Evolutionary conservation across 2,797 vertebrate species (phyloP).

Genomic region (Mionectes olivaceus): DNA sequence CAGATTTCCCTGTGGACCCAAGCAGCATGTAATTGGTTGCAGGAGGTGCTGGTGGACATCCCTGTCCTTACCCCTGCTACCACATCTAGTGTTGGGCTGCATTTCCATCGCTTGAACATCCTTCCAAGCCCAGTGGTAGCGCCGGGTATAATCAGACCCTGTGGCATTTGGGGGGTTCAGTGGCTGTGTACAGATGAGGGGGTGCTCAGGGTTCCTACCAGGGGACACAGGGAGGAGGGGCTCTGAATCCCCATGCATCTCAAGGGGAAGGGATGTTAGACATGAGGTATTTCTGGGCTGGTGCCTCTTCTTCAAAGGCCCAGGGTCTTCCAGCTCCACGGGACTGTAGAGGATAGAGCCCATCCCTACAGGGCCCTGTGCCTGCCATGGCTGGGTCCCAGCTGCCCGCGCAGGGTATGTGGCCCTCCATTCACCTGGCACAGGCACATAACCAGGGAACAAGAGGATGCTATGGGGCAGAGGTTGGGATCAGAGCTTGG

Average conservation of each 20-base stretch:
- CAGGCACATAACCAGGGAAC: rapidly evolving
- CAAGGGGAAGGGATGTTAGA: rapidly evolving
- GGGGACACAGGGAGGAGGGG: rapidly evolving
- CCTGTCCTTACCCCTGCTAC: background rate
- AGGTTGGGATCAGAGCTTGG: background rate
- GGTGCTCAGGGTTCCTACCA: background rate
- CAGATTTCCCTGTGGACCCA: background rate
- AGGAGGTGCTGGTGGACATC: background rate
- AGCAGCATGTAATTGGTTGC: background rate
- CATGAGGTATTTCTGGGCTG: rapidly evolving
- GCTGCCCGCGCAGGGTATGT: rapidly evolving
- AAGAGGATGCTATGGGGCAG: background rate
- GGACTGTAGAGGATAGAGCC: background rate
- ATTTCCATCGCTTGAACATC: background rate
- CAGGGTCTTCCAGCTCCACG: background rate
- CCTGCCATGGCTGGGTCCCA: rapidly evolving
- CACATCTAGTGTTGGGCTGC: background rate
- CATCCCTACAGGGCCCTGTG: background rate
- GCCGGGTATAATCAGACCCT: rapidly evolving
- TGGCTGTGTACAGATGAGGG: background rate
- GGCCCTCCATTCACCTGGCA: background rate
- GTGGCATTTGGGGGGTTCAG: rapidly evolving
- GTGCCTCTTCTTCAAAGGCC: background rate
- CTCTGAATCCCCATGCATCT: rapidly evolving
- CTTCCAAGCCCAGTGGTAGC: background rate